Base-by-base conservation (phyloP, 2,797 vertebrate species). In the Ctenochaetus hawaiiensis region DNA sequence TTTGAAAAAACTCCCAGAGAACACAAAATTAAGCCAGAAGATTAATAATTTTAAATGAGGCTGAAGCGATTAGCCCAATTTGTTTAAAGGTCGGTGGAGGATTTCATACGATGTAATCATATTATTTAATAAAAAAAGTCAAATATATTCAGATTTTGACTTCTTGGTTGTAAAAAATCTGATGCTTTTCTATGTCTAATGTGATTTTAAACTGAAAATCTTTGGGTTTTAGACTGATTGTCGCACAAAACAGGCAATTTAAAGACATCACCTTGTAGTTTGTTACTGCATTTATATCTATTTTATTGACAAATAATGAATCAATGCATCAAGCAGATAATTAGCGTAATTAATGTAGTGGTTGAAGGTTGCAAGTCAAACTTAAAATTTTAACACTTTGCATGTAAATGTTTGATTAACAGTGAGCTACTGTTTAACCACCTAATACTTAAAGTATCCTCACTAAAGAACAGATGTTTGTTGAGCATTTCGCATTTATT, bases 1-100 rank as follows among this genome's bases (percentile, higher is more conserved):
- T 26, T 77, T 80, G 37, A 53, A 72, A 45, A 22, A 23, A 30
- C 26, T 30, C 26, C 26, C 37, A 86, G 59, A 52, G 48, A 63
- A 34, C 26, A 30, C 26, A 67, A 26, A 30, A 49, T 4, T 12
- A 75, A 81, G 80, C 76, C 59, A 52, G 34, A 57, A 53, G 20
- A 49, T 67, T 51, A 80, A 62, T 60, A 8, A 43, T 76, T 74
- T 75, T n/a, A 65, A 30, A 43, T 22, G 20, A 3, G 44, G 57
- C 16, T 56, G 30, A 65, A 64, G 26, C 2, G 0, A 62, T 49
- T 47, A 45, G 8, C 37, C 0, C 4, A 6, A 30, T 26, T 39
- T 39, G 44, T 58, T 61, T 0, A 39, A 39, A 39, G 10, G 39
- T 39, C 39, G 9, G 39, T 39, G 7, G 39, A 39, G 10, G 39